phyloP scores from a whole-genome alignment of 2,797 vertebrate genomes.

The Artibeus lituratus region DNA sequence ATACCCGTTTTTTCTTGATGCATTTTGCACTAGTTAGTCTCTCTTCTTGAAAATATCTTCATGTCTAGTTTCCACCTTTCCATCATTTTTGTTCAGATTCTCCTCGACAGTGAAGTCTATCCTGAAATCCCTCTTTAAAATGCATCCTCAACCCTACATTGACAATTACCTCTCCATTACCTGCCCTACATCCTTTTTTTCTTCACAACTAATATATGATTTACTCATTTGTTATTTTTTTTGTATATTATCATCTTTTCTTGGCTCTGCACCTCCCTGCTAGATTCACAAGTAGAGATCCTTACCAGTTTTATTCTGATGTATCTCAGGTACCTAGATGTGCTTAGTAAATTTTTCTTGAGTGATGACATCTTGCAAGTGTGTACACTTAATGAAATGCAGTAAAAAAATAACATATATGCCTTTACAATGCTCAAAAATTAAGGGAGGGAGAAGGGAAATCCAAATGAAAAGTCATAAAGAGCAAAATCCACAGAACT shows the following conservation, averaged over 20 bases:
- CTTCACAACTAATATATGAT: background rate
- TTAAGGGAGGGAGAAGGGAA: background rate
- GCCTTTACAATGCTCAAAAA: background rate
- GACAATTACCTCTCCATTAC: background rate
- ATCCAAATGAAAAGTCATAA: background rate
- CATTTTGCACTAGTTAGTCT: background rate
- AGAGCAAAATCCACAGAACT: background rate
- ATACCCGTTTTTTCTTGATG: no score
- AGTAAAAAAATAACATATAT: background rate
- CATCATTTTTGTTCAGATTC: background rate
- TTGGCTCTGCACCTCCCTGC: rapidly evolving
- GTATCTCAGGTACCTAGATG: background rate
- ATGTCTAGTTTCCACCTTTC: background rate
- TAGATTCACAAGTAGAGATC: no score
- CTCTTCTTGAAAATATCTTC: background rate
- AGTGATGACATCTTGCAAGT: background rate
- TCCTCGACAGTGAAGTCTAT: background rate
- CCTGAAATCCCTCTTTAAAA: background rate
- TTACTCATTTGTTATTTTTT: background rate
- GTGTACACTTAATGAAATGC: background rate
- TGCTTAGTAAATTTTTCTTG: background rate
- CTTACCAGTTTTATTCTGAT: background rate
- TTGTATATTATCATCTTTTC: background rate
- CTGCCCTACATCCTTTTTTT: background rate
- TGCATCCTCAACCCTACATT: background rate